Evolutionary conservation across 2,113 vertebrate species (phyloP).

Genomic region (Sinocyclocheilus anshuiensis): DNA sequence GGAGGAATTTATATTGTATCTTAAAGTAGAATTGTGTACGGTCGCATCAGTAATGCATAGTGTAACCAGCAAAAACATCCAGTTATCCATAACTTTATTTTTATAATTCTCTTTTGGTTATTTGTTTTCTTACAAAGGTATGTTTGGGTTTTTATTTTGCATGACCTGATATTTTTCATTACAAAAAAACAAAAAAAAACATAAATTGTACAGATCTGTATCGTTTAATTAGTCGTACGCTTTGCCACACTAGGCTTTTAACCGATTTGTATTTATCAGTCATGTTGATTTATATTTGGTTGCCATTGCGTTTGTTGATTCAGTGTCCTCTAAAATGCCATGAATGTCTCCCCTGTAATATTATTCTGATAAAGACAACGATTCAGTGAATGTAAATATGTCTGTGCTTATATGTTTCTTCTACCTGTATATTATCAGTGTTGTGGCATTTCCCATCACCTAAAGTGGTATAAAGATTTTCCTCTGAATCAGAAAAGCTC

Average conservation of each 20-base stretch:
- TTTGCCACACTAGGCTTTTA: conserved; percentile 47
- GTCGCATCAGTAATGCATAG: conserved; percentile 62
- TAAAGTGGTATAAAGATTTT: conserved; percentile 51
- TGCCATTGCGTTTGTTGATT: conserved; percentile 36
- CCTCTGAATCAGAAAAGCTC: conserved; percentile 52
- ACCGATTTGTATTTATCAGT: conserved; percentile 43
- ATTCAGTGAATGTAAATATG: conserved; percentile 64
- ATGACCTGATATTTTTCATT: conserved; percentile 65
- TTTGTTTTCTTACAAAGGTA: conserved; percentile 46
- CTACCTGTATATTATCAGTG: conserved; percentile 52
- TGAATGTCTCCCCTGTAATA: conserved; percentile 49
- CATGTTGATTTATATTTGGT: conserved; percentile 50
- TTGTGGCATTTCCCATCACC: conserved; percentile 54
- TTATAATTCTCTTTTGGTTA: conserved; percentile 62
- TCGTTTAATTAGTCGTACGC: conserved; percentile 53
- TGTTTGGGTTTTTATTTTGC: conserved; percentile 59
- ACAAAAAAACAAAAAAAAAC: conserved; percentile 36
- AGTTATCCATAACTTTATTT: conserved; percentile 64
- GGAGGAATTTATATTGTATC: conserved; percentile 66
- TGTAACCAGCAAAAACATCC: conserved; percentile 68
- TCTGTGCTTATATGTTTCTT: conserved; percentile 54
- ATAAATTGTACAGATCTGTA: conserved; percentile 55
- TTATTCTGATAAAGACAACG: conserved; percentile 53
- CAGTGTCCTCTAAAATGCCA: conserved; percentile 46
- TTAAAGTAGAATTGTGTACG: conserved; percentile 67